Percentiles rank a stretch among this genome's conserved stretches.
These are phyloP conservation scores for Scaptomyza caliginosa DNA, from an alignment of 2,888 invertebrate genomes.

Conservation along the genomic window DNA sequence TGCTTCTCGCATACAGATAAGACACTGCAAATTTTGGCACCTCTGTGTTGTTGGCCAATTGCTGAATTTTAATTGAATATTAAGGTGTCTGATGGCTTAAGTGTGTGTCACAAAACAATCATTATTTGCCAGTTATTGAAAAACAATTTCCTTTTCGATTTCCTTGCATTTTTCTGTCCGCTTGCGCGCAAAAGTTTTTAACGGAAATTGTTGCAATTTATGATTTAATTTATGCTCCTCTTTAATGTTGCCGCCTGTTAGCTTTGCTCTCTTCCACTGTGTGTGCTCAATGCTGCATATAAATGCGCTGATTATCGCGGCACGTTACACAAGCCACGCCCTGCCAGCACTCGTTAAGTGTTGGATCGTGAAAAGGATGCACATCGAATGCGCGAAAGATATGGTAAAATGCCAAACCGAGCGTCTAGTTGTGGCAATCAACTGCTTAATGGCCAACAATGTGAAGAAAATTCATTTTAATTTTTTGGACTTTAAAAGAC, in stretches of 20 bases:
- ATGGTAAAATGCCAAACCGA: constrained; percentile 60
- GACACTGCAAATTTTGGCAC: not conserved
- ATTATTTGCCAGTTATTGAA: constrained; percentile 74
- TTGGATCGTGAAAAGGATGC: constrained; percentile 25
- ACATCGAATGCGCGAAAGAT: constrained; percentile 28
- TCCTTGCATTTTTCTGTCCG: constrained; percentile 58
- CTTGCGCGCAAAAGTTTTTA: constrained; percentile 47
- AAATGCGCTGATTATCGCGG: constrained; percentile 71
- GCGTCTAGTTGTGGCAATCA: constrained; percentile 51
- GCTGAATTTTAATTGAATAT: constrained; percentile 57
- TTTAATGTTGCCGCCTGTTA: constrained; percentile 53
- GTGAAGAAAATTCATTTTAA: constrained; percentile 6
- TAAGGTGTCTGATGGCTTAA: constrained; percentile 26
- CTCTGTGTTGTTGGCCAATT: constrained; percentile 6
- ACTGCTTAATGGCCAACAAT: constrained; percentile 20
- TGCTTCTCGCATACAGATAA: not conserved
- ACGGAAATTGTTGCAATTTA: constrained; percentile 77
- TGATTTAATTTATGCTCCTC: constrained; percentile 77
- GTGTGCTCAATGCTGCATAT: constrained; percentile 64
- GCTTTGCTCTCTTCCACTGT: constrained; percentile 11
- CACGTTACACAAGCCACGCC: constrained; percentile 22
- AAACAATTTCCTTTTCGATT: constrained; percentile 77
- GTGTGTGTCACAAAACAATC: constrained; percentile 57
- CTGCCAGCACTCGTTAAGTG: constrained; percentile 22
- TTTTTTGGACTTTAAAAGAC: not conserved